Percentiles rank a stretch among this genome's conserved stretches.
Conservation (phyloP, 2,797 vertebrate species). For the Lerista edwardsae region DNA sequence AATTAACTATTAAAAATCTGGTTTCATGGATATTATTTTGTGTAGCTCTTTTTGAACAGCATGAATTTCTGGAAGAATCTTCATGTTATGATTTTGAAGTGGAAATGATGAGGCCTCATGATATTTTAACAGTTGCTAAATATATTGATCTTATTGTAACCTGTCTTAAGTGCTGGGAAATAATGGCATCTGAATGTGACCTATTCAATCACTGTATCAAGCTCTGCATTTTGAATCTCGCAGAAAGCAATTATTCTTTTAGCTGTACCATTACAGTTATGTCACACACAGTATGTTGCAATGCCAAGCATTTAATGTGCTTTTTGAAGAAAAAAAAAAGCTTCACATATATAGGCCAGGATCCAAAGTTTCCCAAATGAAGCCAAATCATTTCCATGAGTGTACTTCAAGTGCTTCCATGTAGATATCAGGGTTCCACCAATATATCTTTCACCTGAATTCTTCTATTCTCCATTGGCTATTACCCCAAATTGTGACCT, state of each 20-base stretch:
- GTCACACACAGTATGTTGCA: background rate
- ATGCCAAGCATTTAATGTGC: background rate
- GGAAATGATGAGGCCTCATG: background rate
- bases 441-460: background rate
- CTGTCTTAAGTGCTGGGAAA: constrained; percentile 28
- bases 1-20: constrained; percentile 4
- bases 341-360: background rate
- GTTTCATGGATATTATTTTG: background rate
- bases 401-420: background rate
- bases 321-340: background rate
- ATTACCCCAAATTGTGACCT: background rate
- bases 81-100: constrained; percentile 10
- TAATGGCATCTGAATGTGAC: constrained; percentile 22
- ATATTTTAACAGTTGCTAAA: background rate
- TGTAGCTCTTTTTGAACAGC: background rate
- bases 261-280: background rate
- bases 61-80: background rate
- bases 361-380: background rate
- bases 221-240: constrained; percentile 12
- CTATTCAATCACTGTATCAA: constrained; percentile 30
- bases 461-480: background rate
- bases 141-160: constrained; percentile 11
- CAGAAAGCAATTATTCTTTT: constrained; percentile 35
- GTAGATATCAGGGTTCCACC: background rate
- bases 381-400: background rate